A percentile compares a stretch with the other conserved stretches of the same genome.
Evolutionary conservation across 1,140 invertebrate species (phyloP).

Genomic region (Drosophila lacertosa): DNA sequence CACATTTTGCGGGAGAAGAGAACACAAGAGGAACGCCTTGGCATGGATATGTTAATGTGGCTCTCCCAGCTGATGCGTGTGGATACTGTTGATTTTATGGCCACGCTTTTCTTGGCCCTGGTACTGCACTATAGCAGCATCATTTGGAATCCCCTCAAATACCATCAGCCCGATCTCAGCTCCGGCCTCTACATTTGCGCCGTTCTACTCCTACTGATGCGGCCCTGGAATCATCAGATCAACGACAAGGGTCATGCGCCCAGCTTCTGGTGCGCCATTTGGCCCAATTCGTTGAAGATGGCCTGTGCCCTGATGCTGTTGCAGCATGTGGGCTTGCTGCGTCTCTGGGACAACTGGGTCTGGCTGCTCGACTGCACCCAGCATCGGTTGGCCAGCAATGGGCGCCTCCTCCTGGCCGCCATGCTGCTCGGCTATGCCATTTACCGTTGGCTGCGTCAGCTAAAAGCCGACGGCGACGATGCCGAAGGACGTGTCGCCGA

Average conservation of each 20-base stretch:
- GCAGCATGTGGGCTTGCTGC: constrained; percentile 23
- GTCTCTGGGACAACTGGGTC: constrained; percentile 19
- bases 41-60: constrained; percentile 1
- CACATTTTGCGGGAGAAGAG: too few species aligned
- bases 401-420: constrained; percentile 7
- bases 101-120: not conserved
- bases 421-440: constrained; percentile 3
- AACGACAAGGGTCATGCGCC: not conserved
- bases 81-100: constrained; percentile 21
- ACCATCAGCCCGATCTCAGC: constrained; percentile 29
- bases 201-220: constrained; percentile 20
- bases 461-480: not conserved
- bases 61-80: constrained; percentile 16
- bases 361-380: constrained; percentile 13
- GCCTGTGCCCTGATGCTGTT: constrained; percentile 22
- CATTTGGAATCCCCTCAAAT: constrained; percentile 15
- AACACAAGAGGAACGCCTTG: not conserved
- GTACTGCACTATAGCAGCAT: constrained; percentile 17
- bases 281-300: constrained; percentile 25
- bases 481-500: not conserved
- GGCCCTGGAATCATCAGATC: not conserved
- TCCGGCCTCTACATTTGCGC: constrained; percentile 25
- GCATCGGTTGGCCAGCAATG: not conserved
- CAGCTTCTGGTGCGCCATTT: constrained; percentile 6
- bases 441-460: constrained; percentile 5